Conservation (phyloP, 2,888 invertebrate species). For the Lithophane socia region DNA sequence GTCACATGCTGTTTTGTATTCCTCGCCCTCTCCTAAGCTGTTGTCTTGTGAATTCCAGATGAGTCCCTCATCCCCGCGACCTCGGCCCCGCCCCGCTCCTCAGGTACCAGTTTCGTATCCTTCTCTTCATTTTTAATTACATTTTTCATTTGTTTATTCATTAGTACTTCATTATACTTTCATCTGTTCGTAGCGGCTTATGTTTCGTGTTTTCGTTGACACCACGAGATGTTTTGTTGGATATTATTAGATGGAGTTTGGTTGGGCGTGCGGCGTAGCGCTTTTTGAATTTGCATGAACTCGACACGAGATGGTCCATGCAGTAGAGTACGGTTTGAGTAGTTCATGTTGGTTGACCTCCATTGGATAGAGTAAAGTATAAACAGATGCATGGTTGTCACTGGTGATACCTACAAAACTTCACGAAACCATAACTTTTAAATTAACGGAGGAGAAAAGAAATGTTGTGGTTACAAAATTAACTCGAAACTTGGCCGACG, state of each 20-base stretch:
- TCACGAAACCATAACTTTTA: not conserved
- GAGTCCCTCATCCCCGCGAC: conserved; percentile 89
- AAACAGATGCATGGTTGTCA: conserved; percentile 39
- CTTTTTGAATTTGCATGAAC: conserved; percentile 66
- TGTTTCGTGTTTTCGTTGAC: conserved; percentile 59
- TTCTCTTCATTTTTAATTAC: conserved; percentile 73
- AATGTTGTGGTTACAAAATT: conserved; percentile 49
- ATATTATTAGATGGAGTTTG: conserved; percentile 59
- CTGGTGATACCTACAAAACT: not conserved
- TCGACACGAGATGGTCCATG: conserved; percentile 25
- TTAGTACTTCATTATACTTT: conserved; percentile 66
- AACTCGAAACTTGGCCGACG: conserved; percentile 63
- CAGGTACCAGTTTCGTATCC: conserved; percentile 85
- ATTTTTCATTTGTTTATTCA: conserved; percentile 68
- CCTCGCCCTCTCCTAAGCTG: conserved; percentile 85
- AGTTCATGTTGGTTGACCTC: conserved; percentile 30
- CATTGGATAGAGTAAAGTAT: conserved; percentile 15
- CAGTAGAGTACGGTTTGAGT: conserved; percentile 46
- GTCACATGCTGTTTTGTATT: conserved; percentile 73
- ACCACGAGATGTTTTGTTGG: conserved; percentile 58
- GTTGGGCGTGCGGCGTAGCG: conserved; percentile 44
- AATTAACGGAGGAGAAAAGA: conserved; percentile 25
- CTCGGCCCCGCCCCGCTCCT: conserved; percentile 89
- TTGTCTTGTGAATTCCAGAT: conserved; percentile 90
- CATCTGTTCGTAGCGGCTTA: conserved; percentile 63